Evolutionary conservation across 2,888 invertebrate species (phyloP), one percentile per base, ranked within the genome.

Genomic region (Macrophya annulata): DNA sequence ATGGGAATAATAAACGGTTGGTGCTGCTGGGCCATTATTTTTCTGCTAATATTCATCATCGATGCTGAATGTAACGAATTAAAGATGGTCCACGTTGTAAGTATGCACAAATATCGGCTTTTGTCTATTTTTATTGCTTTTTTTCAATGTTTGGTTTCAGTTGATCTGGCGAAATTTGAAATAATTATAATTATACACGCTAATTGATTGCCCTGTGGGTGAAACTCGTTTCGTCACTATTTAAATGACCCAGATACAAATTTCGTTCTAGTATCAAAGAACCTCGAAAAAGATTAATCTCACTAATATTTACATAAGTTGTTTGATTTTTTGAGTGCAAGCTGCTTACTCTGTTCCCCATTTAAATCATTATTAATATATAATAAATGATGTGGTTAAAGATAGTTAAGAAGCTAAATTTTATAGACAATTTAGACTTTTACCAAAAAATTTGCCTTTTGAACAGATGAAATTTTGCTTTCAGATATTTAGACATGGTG

Each of bases 401-500:
- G 0, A 43, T 17, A 71, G 9, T 31, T 40, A 37, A 10, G 40
- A 40, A 37, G 9, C 10, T 8, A 62, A 8, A 17, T 21, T 21
- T 21, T 21, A 21, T 37, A 31, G n/a, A 65, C 3, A 2, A 4
- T 31, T 31, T 1, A 10, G 31, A 4, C 21, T 31, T 68, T 37
- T 37, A 55, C 15, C 31, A 15, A 31, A 17, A 15, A 31, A 68
- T 68, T 12, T 25, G 68, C 5, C 31, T 68, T 4, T 31, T 68
- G 12, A 31, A 68, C 3, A 45, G 9, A n/a, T 12, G 12, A 48
- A 31, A 51, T 77, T 8, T 77, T 0, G 4, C n/a, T 77, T 77
- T 5, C 81, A 81, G 81, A 40, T 87, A 40, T 88, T 86, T 40
- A 86, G 88, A 55, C 88, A 88, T 84, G 88, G 86, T 51, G 86